Evolutionary conservation across 2,888 invertebrate species (phyloP).

Genomic region (Furcula furcula): DNA sequence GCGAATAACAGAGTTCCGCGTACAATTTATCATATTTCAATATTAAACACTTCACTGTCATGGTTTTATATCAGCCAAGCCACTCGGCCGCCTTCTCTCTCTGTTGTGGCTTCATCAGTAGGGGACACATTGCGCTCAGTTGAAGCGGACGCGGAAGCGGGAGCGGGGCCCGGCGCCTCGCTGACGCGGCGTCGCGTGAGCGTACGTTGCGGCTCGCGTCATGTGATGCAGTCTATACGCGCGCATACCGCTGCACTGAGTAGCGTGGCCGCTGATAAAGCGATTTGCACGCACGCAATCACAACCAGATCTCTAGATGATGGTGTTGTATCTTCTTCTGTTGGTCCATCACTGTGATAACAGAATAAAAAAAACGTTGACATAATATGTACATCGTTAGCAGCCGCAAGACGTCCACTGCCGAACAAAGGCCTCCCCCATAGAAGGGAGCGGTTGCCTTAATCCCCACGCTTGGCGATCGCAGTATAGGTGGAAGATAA

Average conservation of each 20-base stretch:
- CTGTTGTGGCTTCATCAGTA: constrained; percentile 45
- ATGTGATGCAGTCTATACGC: constrained; percentile 75
- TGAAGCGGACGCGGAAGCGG: constrained; percentile 42
- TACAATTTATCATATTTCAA: too few relatives aligned
- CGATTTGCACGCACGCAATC: constrained; percentile 75
- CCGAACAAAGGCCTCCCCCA: too few relatives aligned
- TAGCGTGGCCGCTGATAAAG: constrained; percentile 72
- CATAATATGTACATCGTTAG: too few relatives aligned
- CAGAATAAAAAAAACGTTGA: too few relatives aligned
- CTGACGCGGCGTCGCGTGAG: constrained; percentile 63
- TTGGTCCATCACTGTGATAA: constrained; percentile 61
- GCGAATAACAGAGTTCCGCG: too few relatives aligned
- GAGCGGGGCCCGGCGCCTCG: constrained; percentile 53
- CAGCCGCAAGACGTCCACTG: too few relatives aligned
- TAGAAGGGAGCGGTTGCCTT: too few relatives aligned
- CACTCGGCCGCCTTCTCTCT: constrained; percentile 75
- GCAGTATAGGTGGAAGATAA: too few relatives aligned
- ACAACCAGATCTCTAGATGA: constrained; percentile 69
- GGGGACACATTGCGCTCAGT: constrained; percentile 42
- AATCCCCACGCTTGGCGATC: too few relatives aligned
- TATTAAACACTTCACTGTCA: not conserved
- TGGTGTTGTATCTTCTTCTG: constrained; percentile 61
- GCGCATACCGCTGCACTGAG: constrained; percentile 77
- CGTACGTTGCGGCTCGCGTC: constrained; percentile 70
- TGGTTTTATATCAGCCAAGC: constrained; percentile 83